Conservation (phyloP, 2,113 vertebrate species). For the Eulemur macaco region DNA sequence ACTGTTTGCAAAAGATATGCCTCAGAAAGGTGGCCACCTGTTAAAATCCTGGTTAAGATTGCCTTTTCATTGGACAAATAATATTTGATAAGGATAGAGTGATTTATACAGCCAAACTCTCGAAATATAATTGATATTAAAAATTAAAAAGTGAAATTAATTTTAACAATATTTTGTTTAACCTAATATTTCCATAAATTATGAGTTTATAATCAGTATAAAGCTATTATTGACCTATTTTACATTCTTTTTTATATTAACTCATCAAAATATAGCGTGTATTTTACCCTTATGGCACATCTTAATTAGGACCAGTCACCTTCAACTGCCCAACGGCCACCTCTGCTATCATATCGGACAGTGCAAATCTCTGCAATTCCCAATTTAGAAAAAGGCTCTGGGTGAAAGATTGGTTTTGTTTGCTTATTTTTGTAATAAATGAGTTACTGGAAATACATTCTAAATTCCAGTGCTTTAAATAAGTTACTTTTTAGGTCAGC, state of each 20-base stretch:
- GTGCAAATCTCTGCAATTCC: fast-evolving
- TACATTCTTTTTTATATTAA: not conserved
- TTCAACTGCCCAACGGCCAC: not conserved
- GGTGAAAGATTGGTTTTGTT: not conserved
- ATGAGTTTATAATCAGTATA: not conserved
- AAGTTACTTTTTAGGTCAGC: not conserved
- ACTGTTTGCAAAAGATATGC: not conserved
- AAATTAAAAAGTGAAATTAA: not conserved
- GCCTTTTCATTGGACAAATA: not conserved
- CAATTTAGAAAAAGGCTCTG: not conserved
- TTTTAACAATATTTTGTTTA: not conserved
- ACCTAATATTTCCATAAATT: not conserved
- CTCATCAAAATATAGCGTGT: not conserved
- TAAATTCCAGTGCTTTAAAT: not conserved
- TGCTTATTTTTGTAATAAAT: not conserved
- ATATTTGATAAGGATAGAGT: not conserved
- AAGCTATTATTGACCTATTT: not conserved
- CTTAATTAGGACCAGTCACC: not conserved
- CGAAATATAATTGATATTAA: not conserved
- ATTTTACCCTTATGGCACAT: not conserved
- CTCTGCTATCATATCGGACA: not conserved
- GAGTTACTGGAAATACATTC: not conserved
- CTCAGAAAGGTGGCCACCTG: not conserved
- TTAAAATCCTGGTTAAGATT: not conserved
- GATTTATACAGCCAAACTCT: not conserved